A percentile compares a stretch with the other conserved stretches of the same genome.
Conservation (phyloP, 2,888 invertebrate species). For the Tuta absoluta region DNA sequence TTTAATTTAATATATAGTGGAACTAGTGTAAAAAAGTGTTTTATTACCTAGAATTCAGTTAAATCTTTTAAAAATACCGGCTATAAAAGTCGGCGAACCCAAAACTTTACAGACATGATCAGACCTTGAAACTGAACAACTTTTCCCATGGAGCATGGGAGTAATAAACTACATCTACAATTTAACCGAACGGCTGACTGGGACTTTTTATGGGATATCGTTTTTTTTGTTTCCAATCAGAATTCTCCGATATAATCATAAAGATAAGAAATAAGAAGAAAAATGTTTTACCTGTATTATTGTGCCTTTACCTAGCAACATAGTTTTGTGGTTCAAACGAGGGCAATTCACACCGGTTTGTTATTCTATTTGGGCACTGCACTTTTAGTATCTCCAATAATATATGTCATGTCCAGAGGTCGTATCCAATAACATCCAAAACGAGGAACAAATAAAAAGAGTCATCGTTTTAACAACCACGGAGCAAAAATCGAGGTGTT, state of each 20-base stretch:
- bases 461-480: slow-evolving; percentile 6
- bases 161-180: too few species aligned
- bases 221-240: too few species aligned
- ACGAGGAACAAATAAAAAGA: slow-evolving; percentile 15
- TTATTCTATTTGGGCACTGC: slow-evolving; percentile 6
- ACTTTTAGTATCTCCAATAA: slow-evolving; percentile 9
- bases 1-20: too few species aligned
- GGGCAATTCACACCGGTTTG: background rate
- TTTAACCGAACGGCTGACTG: too few species aligned
- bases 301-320: background rate
- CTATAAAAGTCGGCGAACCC: too few species aligned
- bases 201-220: too few species aligned
- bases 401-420: slow-evolving; percentile 1
- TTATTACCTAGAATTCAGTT: too few species aligned
- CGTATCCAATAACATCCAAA: background rate
- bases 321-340: background rate
- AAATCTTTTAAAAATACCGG: too few species aligned
- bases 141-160: too few species aligned
- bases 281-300: background rate
- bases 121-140: too few species aligned
- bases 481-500: slow-evolving; percentile 1
- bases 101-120: too few species aligned
- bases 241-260: background rate
- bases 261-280: background rate
- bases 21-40: too few species aligned